Percentiles rank a stretch among this genome's conserved stretches.
Evolutionary conservation across 2,113 vertebrate species (phyloP).

Genomic region (Gobio gobio): DNA sequence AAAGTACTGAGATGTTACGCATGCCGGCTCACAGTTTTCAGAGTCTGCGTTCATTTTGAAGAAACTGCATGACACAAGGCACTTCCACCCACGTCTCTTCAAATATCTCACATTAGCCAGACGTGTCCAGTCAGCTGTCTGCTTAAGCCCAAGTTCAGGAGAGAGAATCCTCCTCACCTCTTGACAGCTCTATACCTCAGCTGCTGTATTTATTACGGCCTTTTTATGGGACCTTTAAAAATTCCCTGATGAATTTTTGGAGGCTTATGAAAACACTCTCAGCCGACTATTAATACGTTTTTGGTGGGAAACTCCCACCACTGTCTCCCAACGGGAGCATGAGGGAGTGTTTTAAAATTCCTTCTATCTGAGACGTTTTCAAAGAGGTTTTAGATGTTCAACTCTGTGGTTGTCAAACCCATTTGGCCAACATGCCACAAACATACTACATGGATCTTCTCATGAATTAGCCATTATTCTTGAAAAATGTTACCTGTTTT

Average conservation of each 20-base stretch:
- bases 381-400: constrained; percentile 20
- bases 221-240: constrained; percentile 71
- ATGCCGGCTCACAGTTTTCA: not conserved
- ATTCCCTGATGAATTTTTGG: constrained; percentile 72
- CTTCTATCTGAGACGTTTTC: constrained; percentile 17
- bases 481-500: not conserved
- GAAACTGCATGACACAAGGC: constrained; percentile 15
- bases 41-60: not conserved
- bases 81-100: not conserved
- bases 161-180: constrained; percentile 35
- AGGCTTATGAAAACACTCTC: constrained; percentile 75
- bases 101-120: constrained; percentile 10
- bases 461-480: constrained; percentile 5
- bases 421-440: constrained; percentile 12
- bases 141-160: constrained; percentile 23
- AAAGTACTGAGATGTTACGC: not conserved
- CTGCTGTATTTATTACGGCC: constrained; percentile 69
- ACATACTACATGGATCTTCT: not conserved
- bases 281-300: constrained; percentile 53
- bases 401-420: not conserved
- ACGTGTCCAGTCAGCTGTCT: constrained; percentile 17
- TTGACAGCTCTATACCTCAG: constrained; percentile 65
- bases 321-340: constrained; percentile 50
- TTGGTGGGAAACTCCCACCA: constrained; percentile 35
- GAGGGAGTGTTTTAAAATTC: constrained; percentile 32